These are phyloP conservation scores for Eulemur coronatus DNA, from an alignment of 2,797 vertebrate species.

Conservation along the genomic window DNA sequence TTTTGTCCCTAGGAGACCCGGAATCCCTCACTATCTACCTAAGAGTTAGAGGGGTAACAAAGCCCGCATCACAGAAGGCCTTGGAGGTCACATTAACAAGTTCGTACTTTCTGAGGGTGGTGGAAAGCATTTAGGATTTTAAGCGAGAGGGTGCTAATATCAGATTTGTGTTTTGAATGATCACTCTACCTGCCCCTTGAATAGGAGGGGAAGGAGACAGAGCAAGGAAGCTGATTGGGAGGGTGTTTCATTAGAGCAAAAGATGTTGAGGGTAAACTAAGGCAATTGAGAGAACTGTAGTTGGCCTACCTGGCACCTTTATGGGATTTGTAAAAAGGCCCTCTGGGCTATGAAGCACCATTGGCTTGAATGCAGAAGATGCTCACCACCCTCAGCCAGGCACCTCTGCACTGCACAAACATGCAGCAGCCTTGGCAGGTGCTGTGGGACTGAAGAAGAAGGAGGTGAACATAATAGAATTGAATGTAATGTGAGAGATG, in stretches of 20 bases:
- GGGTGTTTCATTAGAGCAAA: not conserved
- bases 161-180: not conserved
- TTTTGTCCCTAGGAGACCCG: too few species aligned
- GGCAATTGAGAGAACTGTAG: not conserved
- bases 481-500: too few species aligned
- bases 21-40: too few species aligned
- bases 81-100: not conserved
- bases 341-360: not conserved
- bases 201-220: not conserved
- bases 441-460: not conserved
- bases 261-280: not conserved
- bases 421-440: too few species aligned
- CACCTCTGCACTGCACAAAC: fast-evolving
- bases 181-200: not conserved
- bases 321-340: not conserved
- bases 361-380: not conserved
- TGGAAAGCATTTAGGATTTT: not conserved
- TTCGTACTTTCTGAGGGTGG: not conserved
- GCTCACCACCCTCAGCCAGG: not conserved
- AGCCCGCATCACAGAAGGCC: not conserved
- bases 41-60: not conserved
- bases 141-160: not conserved
- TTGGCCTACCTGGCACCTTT: not conserved
- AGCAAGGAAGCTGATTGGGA: not conserved
- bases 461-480: fast-evolving